phyloP scores from a whole-genome alignment of 1,140 invertebrate genomes.

The Apocrypta bakeri region DNA sequence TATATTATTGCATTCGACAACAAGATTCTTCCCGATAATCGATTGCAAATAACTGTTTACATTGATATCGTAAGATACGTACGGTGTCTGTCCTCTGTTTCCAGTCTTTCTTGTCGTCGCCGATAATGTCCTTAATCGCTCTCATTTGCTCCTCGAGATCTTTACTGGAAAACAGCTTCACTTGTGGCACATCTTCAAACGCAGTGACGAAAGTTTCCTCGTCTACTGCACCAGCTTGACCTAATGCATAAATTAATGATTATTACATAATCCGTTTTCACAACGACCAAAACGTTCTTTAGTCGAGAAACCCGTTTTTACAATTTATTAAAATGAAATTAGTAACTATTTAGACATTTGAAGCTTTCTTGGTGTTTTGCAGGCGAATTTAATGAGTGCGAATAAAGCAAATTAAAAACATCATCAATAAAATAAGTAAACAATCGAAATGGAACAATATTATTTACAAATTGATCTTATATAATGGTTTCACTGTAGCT shows the following conservation, averaged over 20 bases:
- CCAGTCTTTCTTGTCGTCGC: conserved; percentile 91
- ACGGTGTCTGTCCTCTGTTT: conserved; percentile 92
- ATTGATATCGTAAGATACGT: conserved; percentile 70
- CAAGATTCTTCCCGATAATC: background rate
- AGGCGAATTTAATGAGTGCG: too few relatives aligned
- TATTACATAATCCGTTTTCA: background rate
- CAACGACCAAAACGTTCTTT: background rate
- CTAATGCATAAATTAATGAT: conserved; percentile 58
- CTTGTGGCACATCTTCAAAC: conserved; percentile 88
- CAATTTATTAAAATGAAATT: background rate
- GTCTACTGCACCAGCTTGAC: conserved; percentile 89
- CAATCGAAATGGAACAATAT: too few relatives aligned
- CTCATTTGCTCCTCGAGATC: conserved; percentile 91
- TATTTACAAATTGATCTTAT: too few relatives aligned
- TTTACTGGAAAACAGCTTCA: conserved; percentile 87
- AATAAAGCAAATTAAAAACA: too few relatives aligned
- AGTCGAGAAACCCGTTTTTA: background rate
- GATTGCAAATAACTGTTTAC: too few relatives aligned
- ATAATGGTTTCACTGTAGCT: background rate
- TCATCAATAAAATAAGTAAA: too few relatives aligned
- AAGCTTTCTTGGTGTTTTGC: too few relatives aligned
- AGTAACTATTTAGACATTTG: conserved; percentile 12
- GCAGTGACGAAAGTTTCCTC: conserved; percentile 89
- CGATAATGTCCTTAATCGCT: conserved; percentile 83
- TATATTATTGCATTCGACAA: too few relatives aligned